Evolutionary conservation across 1,140 invertebrate species (phyloP).

Genomic region (Vanessa atalanta): DNA sequence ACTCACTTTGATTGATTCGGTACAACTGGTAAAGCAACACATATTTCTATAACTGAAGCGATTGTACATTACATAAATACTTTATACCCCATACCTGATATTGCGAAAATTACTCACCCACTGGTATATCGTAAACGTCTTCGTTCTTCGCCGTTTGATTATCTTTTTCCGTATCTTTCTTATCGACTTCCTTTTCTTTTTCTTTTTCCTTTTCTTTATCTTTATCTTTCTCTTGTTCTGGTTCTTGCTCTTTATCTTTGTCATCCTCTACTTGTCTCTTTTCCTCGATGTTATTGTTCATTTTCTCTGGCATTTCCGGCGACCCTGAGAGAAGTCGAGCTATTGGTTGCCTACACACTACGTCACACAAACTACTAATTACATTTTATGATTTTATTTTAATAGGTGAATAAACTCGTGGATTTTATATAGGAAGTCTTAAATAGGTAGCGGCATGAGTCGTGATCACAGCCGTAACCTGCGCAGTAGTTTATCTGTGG

Average conservation of each 20-base stretch:
- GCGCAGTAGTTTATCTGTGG: no score
- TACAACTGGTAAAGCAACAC: not conserved
- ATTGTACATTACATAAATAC: not conserved
- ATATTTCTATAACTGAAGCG: constrained; percentile 2
- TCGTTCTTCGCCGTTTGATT: constrained; percentile 54
- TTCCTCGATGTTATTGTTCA: constrained; percentile 67
- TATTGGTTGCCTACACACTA: constrained; percentile 49
- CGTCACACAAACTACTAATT: constrained; percentile 11
- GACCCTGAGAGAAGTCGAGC: constrained; percentile 62
- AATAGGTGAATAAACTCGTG: not conserved
- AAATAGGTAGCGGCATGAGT: no score
- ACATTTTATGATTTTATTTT: constrained; percentile 22
- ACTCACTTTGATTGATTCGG: no score
- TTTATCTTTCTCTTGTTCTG: constrained; percentile 55
- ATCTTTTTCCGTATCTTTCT: constrained; percentile 51
- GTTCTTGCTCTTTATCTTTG: constrained; percentile 52
- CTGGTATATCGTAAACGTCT: constrained; percentile 74
- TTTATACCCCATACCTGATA: not conserved
- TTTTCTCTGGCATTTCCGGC: constrained; percentile 51
- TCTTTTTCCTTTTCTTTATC: constrained; percentile 56
- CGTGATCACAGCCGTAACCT: no score
- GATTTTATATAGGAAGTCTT: no score
- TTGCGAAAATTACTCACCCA: constrained; percentile 57
- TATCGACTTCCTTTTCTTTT: constrained; percentile 48
- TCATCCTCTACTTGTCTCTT: constrained; percentile 55